Base-by-base conservation (phyloP, 1,140 invertebrate genomes). In the Eriocheir sinensis region DNA sequence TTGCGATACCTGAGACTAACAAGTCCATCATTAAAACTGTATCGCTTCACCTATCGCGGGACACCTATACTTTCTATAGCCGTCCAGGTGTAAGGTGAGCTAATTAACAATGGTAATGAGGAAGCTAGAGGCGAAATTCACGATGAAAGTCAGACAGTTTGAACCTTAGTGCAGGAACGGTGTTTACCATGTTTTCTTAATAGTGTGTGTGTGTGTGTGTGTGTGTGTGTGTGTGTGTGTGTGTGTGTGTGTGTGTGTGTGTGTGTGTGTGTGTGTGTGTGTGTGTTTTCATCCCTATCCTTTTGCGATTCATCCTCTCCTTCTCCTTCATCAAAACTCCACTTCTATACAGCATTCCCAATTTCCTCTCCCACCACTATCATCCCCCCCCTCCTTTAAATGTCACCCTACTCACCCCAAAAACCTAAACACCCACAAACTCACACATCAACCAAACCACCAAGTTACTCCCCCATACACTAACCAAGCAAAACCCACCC, bases 151-250 rank as follows among this genome's bases (percentile, higher is more conserved):
- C 27, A 21, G 12, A n/a, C 2, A n/a, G n/a, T 3, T 21, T n/a
- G 27, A n/a, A 27, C 60, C 3, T 12, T 72, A 72, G 0, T 1
- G 60, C 2, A 0, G 8, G 12, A n/a, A 72, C 3, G 60, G 21
- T 72, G 60, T n/a, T n/a, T 72, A 72, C 1, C 6, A 21, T 8
- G 17, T 72, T 72, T 72, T 21, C 27, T n/a, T 72, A n/a, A 72
- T 72, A 72, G 1, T 4, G 2, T 21, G 60, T 17, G 21, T 21
- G 21, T 72, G 0, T 72, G 60, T 72, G 60, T 72, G 60, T 72
- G 60, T 72, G 60, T 72, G 60, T 72, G 60, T 72, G 60, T 72
- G 60, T 72, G 60, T 72, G 60, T 72, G 60, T 72, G 60, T 72
- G 60, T 72, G 60, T 72, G 60, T 72, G 60, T 72, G 60, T 72